These are phyloP conservation scores for Peromyscus aztecus DNA, from an alignment of 2,797 vertebrate species.

Conservation along the genomic window DNA sequence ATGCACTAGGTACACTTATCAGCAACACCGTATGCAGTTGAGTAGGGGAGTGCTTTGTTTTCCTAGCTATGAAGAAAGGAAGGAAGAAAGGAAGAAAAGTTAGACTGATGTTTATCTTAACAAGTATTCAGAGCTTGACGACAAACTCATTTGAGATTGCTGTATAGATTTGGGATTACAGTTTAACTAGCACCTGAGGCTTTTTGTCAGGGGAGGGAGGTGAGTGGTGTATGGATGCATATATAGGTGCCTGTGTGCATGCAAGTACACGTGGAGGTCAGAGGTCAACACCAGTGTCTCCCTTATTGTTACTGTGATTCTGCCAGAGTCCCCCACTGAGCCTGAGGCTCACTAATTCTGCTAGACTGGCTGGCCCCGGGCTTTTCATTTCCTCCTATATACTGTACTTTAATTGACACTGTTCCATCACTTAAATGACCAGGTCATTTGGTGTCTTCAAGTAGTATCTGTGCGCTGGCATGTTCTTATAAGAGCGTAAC, in stretches of 20 bases:
- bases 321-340: not conserved
- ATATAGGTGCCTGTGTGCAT: not conserved
- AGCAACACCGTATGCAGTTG: not conserved
- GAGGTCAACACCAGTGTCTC: not conserved
- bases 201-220: not conserved
- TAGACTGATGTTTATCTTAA: not conserved
- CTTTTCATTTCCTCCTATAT: not conserved
- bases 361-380: not conserved
- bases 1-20: not conserved
- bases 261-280: not conserved
- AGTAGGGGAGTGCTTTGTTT: not conserved
- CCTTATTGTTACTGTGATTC: not conserved
- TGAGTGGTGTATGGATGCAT: not conserved
- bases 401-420: not conserved
- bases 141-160: not conserved
- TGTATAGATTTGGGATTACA: not conserved
- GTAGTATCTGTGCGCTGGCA: not conserved
- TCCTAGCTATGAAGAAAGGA: not conserved
- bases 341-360: not conserved
- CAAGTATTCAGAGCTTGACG: not conserved
- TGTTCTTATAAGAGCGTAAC: conserved; percentile 47
- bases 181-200: not conserved
- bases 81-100: not conserved
- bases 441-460: conserved; percentile 36
- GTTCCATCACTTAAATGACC: not conserved